Conservation (phyloP, 2,888 invertebrate species). For the Andricus quercusramuli region DNA sequence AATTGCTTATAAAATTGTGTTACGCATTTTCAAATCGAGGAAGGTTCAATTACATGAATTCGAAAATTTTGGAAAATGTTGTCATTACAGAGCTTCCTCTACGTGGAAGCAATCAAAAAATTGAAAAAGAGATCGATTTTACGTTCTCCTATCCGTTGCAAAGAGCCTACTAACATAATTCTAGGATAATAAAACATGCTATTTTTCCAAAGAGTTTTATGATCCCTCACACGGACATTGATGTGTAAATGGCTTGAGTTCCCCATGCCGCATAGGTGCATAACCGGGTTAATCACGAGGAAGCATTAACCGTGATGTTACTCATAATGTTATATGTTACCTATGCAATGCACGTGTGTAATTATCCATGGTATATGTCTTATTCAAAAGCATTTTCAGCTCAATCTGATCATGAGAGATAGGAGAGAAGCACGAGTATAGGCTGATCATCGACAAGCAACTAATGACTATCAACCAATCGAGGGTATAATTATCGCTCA, state of each 20-base stretch:
- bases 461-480: neutral
- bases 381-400: neutral
- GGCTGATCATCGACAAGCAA: neutral
- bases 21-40: too few species aligned
- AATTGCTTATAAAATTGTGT: too few species aligned
- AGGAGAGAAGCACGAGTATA: neutral
- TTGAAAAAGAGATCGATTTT: too few species aligned
- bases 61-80: too few species aligned
- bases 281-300: constrained; percentile 39
- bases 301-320: constrained; percentile 21
- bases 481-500: neutral
- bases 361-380: constrained; percentile 22
- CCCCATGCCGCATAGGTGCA: constrained; percentile 27
- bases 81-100: too few species aligned
- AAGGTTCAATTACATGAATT: too few species aligned
- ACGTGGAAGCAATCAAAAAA: too few species aligned
- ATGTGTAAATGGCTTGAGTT: constrained; percentile 26
- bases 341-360: constrained; percentile 5
- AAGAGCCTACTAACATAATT: constrained; percentile 35
- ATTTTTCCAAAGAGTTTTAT: constrained; percentile 27
- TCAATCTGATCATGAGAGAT: constrained; percentile 9
- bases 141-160: constrained; percentile 6
- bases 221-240: constrained; percentile 24
- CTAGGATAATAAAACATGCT: constrained; percentile 14
- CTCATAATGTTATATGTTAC: constrained; percentile 16